A percentile compares a stretch with the other conserved stretches of the same genome.
These are phyloP conservation scores for Balanococcus diminutus DNA, from an alignment of 2,888 invertebrate genomes.

Conservation along the genomic window DNA sequence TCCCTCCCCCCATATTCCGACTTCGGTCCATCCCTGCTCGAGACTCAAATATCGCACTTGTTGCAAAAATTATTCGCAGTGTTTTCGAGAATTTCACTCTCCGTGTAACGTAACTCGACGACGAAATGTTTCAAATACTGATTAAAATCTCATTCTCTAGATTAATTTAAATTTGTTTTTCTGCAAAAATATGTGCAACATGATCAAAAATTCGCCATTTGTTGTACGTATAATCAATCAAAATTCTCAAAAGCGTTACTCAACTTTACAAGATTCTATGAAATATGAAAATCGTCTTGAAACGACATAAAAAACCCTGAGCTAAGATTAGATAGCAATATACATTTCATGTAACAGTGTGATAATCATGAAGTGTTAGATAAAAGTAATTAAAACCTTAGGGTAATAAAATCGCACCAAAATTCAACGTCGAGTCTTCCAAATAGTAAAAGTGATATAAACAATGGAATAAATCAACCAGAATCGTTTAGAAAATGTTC, in stretches of 20 bases:
- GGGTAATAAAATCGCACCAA: constrained; percentile 5
- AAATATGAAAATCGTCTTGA: background rate
- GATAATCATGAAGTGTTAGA: constrained; percentile 16
- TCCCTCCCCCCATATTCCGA: too few relatives aligned
- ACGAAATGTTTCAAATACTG: background rate
- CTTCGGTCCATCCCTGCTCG: too few relatives aligned
- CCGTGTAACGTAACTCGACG: background rate
- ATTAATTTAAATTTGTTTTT: background rate
- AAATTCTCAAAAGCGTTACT: background rate
- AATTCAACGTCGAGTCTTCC: background rate
- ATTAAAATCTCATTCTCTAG: background rate
- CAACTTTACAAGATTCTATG: background rate
- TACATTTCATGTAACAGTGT: background rate
- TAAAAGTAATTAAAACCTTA: background rate
- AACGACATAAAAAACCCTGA: background rate
- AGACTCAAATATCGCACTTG: background rate
- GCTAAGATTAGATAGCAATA: constrained; percentile 8
- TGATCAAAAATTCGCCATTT: background rate
- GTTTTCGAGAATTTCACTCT: background rate
- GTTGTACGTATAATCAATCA: background rate
- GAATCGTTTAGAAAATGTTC: background rate
- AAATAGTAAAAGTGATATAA: background rate
- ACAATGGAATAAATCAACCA: background rate
- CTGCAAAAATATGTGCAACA: background rate
- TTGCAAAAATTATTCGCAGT: background rate